These are phyloP conservation scores for Camelus dromedarius DNA, from an alignment of 2,113 vertebrate genomes.

Conservation along the genomic window DNA sequence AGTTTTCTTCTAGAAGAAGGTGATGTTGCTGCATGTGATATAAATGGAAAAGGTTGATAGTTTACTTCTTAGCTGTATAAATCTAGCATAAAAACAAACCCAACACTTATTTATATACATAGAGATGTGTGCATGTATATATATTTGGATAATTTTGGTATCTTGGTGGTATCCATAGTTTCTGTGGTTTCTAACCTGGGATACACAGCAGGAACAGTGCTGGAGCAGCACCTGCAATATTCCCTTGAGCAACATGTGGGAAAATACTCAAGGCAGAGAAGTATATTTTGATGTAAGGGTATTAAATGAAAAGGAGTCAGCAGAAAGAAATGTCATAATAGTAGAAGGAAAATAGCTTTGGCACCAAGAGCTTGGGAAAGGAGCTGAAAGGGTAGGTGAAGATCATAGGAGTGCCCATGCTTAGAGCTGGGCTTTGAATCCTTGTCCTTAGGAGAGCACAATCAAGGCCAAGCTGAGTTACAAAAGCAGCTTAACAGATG, in stretches of 20 bases:
- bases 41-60: not conserved
- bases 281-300: not conserved
- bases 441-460: not conserved
- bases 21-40: not conserved
- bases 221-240: not conserved
- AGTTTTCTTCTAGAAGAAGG: not conserved
- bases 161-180: not conserved
- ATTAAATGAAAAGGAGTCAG: not conserved
- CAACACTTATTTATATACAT: not conserved
- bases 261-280: not conserved
- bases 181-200: not conserved
- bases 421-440: not conserved
- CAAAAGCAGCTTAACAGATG: not conserved
- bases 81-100: not conserved
- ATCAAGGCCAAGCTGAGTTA: not conserved
- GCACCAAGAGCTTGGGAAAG: not conserved
- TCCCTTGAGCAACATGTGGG: not conserved
- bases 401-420: not conserved
- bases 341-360: not conserved
- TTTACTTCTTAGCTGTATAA: not conserved
- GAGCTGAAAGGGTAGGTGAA: not conserved
- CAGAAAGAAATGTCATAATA: not conserved
- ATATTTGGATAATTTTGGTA: not conserved
- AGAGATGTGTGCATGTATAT: not conserved
- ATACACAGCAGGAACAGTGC: not conserved